Evolutionary conservation across 2,113 vertebrate genomes (phyloP).

Genomic region (Nyctereutes procyonoides): DNA sequence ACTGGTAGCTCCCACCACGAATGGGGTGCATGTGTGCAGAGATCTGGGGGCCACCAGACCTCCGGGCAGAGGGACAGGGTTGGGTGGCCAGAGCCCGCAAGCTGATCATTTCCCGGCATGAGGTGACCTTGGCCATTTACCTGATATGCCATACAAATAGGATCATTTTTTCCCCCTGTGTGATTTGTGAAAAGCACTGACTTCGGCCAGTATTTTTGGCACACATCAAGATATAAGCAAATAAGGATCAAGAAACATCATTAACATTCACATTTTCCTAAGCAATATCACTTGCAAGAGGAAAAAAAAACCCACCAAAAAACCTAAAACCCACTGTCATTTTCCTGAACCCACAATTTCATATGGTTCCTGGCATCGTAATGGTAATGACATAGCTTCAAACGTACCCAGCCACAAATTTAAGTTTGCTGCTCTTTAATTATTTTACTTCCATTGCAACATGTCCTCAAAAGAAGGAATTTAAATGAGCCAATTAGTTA

Average conservation of each 20-base stretch:
- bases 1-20: not conserved
- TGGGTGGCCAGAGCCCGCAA: not conserved
- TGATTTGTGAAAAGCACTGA: not conserved
- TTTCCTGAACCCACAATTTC: conserved; percentile 52
- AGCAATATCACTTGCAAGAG: conserved; percentile 39
- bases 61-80: not conserved
- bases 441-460: conserved; percentile 66
- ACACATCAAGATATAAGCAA: conserved; percentile 44
- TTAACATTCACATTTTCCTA: conserved; percentile 40
- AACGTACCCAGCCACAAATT: conserved; percentile 60
- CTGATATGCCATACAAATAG: not conserved
- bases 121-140: not conserved
- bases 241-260: conserved; percentile 12
- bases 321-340: conserved; percentile 46
- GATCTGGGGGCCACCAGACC: not conserved
- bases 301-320: not conserved
- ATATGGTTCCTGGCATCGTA: conserved; percentile 1
- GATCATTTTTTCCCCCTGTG: not conserved
- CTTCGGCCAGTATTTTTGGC: conserved; percentile 2
- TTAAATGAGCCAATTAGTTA: conserved; percentile 77
- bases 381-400: conserved; percentile 63
- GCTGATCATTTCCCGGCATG: not conserved
- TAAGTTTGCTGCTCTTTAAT: conserved; percentile 62
- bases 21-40: not conserved
- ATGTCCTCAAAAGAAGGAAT: conserved; percentile 68